These are phyloP conservation scores for Nematopogon swammerdamellus DNA, from an alignment of 2,888 invertebrate species.

Conservation along the genomic window DNA sequence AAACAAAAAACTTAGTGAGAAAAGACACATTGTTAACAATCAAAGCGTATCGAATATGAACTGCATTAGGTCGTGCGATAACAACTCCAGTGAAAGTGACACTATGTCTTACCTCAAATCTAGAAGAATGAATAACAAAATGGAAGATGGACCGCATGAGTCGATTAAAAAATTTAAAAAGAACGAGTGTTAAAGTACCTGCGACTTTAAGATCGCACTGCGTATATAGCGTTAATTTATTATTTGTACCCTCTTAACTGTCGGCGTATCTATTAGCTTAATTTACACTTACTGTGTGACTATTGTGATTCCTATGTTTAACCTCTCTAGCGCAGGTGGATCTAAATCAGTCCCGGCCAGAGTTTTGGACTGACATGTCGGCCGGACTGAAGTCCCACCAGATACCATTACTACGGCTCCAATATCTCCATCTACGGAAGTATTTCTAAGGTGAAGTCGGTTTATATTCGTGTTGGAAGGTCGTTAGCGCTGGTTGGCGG, in stretches of 20 bases:
- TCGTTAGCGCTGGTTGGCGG: no score
- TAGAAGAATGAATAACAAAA: constrained; percentile 34
- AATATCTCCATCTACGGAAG: no score
- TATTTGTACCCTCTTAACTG: constrained; percentile 11
- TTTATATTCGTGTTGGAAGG: no score
- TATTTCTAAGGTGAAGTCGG: no score
- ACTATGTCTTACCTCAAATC: constrained; percentile 39
- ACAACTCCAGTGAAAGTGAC: constrained; percentile 42
- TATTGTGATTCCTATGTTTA: no score
- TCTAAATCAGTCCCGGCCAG: no score
- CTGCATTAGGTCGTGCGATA: constrained; percentile 31
- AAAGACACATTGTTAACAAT: constrained; percentile 50
- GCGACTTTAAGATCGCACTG: constrained; percentile 18
- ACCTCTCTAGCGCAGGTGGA: no score
- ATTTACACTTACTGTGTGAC: no score
- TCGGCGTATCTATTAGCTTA: no score
- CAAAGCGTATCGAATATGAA: constrained; percentile 45
- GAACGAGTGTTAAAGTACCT: constrained; percentile 41
- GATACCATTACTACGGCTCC: no score
- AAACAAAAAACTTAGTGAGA: constrained; percentile 47
- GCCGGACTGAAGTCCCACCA: no score
- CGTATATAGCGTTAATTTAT: constrained; percentile 39
- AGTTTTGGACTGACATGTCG: no score
- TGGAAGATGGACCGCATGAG: constrained; percentile 41
- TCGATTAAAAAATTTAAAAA: constrained; percentile 49